Evolutionary conservation across 2,113 vertebrate genomes (phyloP), one percentile per base, ranked within the genome.

Genomic region (Sorex araneus): DNA sequence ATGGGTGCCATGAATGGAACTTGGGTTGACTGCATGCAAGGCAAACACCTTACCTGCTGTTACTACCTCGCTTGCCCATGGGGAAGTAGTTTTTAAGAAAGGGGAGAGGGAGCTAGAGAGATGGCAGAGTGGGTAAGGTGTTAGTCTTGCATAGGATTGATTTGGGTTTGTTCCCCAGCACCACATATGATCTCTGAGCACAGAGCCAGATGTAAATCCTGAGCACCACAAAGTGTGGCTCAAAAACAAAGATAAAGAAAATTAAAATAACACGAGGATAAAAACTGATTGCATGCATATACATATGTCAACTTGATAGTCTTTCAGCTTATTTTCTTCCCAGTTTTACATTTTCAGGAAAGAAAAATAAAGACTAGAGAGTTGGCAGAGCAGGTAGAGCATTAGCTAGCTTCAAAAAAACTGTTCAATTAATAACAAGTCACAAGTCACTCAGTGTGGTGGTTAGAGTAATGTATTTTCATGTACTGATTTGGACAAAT

Each of bases 321-420:
- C 27, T 83, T 66, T 18, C 3, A 54, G 16, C 0, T 66, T 30
- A 45, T 64, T 76, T 21, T 80, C 3, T 8, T 66, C 15, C 43
- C 3, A 21, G 54, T 73, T 23, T 18, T 92, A 36, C 80, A 80
- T 43, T 84, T 76, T 34, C 36, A 92, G 66, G 71, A 63, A 69
- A 6, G 19, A 77, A 83, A 83, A 45, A 57, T 40, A 64, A 81
- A 80, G 34, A 66, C 6, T 30, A 69, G 60, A 54, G 7, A 75
- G 27, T 4, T 64, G 32, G 70, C 43, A 43, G 2, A 23, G 47
- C 34, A 12, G 15, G 4, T 40, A 3, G 36, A 21, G 4, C 19
- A 80, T 19, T 13, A 76, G 19, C n/a, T 84, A 9, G 32, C 7
- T 57, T 45, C 70, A 69, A 69, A 69, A 40, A 40, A 40, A 40